Conservation (phyloP, 2,797 vertebrate species). For the Sciurus vulgaris region DNA sequence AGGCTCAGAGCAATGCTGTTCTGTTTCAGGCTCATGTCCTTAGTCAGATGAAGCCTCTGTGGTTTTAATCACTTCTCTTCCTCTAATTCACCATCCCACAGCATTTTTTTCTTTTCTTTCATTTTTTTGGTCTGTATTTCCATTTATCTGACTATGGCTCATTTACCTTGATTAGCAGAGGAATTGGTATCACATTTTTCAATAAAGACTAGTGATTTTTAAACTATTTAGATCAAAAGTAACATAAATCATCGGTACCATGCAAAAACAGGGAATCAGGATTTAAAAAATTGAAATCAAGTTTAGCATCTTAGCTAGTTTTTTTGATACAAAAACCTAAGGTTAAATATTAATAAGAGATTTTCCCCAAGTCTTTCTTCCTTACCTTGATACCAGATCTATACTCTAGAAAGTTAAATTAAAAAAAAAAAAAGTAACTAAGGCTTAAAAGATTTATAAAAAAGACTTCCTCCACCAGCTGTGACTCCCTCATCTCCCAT, state of each 20-base stretch:
- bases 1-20: slow-evolving; percentile 73
- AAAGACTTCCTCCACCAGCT: background rate
- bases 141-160: slow-evolving; percentile 86
- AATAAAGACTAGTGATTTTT: slow-evolving; percentile 84
- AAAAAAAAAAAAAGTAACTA: background rate
- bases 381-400: background rate
- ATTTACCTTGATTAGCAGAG: slow-evolving; percentile 88
- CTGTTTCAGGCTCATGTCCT: slow-evolving; percentile 75
- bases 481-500: background rate
- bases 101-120: background rate
- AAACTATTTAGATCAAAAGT: slow-evolving; percentile 84
- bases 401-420: background rate
- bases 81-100: slow-evolving; percentile 20
- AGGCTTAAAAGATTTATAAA: background rate
- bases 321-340: background rate
- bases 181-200: slow-evolving; percentile 85
- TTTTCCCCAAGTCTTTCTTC: background rate
- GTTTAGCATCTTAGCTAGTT: slow-evolving; percentile 23
- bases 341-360: slow-evolving; percentile 7
- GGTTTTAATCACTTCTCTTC: slow-evolving; percentile 85
- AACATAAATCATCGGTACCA: slow-evolving; percentile 86
- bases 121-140: slow-evolving; percentile 73
- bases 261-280: slow-evolving; percentile 83
- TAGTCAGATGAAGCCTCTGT: slow-evolving; percentile 71
- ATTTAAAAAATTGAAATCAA: slow-evolving; percentile 58